A percentile compares a stretch with the other conserved stretches of the same genome.
phyloP scores from a whole-genome alignment of 2,113 vertebrate species.

The Neoarius graeffei region DNA sequence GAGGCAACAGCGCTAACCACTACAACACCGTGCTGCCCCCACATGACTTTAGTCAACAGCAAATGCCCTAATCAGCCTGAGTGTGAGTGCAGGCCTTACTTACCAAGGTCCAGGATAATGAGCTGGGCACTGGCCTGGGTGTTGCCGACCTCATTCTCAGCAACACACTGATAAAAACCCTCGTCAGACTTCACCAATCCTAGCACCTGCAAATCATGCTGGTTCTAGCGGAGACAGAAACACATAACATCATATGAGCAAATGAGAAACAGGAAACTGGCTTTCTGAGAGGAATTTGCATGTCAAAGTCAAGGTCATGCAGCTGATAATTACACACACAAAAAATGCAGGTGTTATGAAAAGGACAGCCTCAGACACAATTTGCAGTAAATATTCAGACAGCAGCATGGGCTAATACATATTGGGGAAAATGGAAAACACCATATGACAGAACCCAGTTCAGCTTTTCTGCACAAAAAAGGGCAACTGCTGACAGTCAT shows the following conservation, averaged over 20 bases:
- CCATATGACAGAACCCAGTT: not conserved
- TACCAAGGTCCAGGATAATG: conserved; percentile 91
- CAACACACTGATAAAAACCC: conserved; percentile 97
- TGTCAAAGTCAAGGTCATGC: not conserved
- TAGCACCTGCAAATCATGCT: conserved; percentile 96
- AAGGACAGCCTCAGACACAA: not conserved
- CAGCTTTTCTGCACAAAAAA: not conserved
- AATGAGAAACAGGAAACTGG: not conserved
- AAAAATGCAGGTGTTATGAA: not conserved
- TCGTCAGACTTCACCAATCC: conserved; percentile 97
- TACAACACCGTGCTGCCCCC: too few relatives aligned
- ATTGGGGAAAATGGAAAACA: not conserved
- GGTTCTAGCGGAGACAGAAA: conserved; percentile 74
- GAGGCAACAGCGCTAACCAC: too few relatives aligned
- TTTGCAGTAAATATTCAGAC: not conserved
- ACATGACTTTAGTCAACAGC: conserved; percentile 6
- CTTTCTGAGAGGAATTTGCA: not conserved
- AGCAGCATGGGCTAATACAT: not conserved
- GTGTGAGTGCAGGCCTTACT: not conserved
- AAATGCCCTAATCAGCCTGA: not conserved
- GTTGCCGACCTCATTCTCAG: conserved; percentile 94
- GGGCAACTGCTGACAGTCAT: not conserved
- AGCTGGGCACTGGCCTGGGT: conserved; percentile 93
- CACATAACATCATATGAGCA: not conserved
- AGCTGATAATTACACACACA: not conserved